Base-by-base conservation (phyloP, 2,888 invertebrate species). In the Dromius quadrimaculatus region DNA sequence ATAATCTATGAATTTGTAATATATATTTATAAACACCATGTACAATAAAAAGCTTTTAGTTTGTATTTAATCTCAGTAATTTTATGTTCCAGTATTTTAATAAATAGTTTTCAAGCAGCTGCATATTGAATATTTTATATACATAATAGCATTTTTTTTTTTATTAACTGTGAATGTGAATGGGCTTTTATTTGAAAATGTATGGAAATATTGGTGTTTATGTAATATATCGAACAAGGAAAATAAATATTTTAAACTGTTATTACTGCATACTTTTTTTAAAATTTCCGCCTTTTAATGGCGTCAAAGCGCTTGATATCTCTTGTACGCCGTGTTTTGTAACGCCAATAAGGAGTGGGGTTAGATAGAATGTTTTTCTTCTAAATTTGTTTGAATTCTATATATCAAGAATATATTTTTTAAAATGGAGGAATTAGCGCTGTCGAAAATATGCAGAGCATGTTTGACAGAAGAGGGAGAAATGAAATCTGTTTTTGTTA, bases 401-500 rank as follows among this genome's bases (percentile, higher is more conserved):
- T 15, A 41, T 11, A 50, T 50, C 43, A 62, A 43, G 17, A 34
- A 32, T 43, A 63, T 62, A 17, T 20, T 22, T 20, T 0, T 20
- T 5, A 50, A 66, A 73, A 77, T 76, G 79, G 78, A 78, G 71
- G 77, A 78, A 73, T 75, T 74, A 72, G 73, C 73, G 57, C 63
- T 76, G 63, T 64, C 73, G 57, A 79, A 77, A 71, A 74, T 81
- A 64, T 83, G 83, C 75, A 78, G 83, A 68, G 78, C 79, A 20
- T 83, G 83, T 78, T 76, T 82, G 71, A 76, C 77, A 8, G 81
- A 79, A 75, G 75, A 79, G 36, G 80, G 79, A 22, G 77, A 80
- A 74, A 81, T 82, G 74, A 79, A 79, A 71, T 81, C 82, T 13
- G 77, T 82, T 71, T 83, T 82, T 74, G 76, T 77, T 11, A 57